Conservation (phyloP, 2,113 vertebrate species). For the Anoplopoma fimbria region DNA sequence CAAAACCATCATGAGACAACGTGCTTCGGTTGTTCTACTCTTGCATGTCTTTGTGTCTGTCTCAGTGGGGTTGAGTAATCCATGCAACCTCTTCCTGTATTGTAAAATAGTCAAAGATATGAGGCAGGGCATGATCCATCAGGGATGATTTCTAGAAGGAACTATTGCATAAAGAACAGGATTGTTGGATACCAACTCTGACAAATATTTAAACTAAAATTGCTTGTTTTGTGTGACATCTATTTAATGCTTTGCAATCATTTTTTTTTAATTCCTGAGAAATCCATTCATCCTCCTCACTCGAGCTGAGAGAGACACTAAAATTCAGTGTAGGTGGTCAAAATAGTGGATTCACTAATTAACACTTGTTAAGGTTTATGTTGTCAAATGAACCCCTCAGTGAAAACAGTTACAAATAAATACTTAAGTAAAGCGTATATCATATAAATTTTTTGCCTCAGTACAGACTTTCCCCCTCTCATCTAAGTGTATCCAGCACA, state of each 20-base stretch:
- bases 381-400: constrained; percentile 37
- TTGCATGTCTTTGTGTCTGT: constrained; percentile 41
- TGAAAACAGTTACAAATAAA: constrained; percentile 60
- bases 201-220: constrained; percentile 45
- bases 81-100: constrained; percentile 67
- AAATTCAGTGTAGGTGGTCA: background rate
- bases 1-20: constrained; percentile 55
- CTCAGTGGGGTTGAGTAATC: constrained; percentile 69
- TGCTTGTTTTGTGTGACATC: constrained; percentile 27
- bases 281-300: constrained; percentile 3
- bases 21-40: constrained; percentile 37
- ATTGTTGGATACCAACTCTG: constrained; percentile 31
- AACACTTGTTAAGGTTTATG: background rate
- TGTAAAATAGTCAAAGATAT: constrained; percentile 56
- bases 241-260: constrained; percentile 17
- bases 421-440: constrained; percentile 59
- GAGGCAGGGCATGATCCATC: constrained; percentile 56
- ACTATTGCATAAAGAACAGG: constrained; percentile 31
- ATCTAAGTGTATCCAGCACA: constrained; percentile 82
- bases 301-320: background rate
- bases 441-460: constrained; percentile 66
- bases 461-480: constrained; percentile 75
- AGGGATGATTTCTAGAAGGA: constrained; percentile 57
- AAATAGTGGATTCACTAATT: background rate
- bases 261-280: too few relatives aligned